Base-by-base conservation (phyloP, 2,113 vertebrate genomes). In the Epinephelus cyanopodus region DNA sequence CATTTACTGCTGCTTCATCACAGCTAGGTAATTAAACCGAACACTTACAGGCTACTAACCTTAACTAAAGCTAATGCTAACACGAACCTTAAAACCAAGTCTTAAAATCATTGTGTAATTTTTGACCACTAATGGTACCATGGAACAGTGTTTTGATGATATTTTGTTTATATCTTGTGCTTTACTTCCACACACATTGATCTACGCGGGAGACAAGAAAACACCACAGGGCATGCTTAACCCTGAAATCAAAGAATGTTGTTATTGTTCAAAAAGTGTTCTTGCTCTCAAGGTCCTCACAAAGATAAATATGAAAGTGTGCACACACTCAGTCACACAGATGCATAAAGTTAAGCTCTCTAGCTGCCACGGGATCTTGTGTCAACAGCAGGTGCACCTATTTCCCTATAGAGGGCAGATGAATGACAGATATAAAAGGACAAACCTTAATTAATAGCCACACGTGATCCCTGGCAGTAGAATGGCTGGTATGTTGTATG, bases 361-460 rank as follows among this genome's bases (percentile, higher is more conserved):
- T 0, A 45, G 50, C 42, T 53, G 67, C 52, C 70, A 42, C 0
- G 18, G 65, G 79, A 79, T 81, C 81, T 61, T 77, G 60, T 79
- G 67, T 84, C 75, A 89, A 74, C 77, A 90, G 83, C 87, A 89
- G 87, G 82, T 92, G 88, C 77, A 57, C 19, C 42, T 84, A 83
- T 86, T 87, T 85, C 85, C 54, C 8, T 37, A 56, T 62, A 89
- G 87, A 90, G 90, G 90, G 79, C 90, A 75, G 56, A 50, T 89
- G 84, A 82, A 90, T 87, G 88, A 91, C 75, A 82, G 74, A 84
- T 87, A 80, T 52, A 62, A 78, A 81, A 81, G 71, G 86, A 86
- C 78, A 33, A 60, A 37, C 70, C 58, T 58, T 87, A 91, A 92
- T 93, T 87, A 89, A 89, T 58, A 84, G 69, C 77, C 61, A 62